Conservation (phyloP, 2,113 vertebrate genomes). For the Bungarus multicinctus region DNA sequence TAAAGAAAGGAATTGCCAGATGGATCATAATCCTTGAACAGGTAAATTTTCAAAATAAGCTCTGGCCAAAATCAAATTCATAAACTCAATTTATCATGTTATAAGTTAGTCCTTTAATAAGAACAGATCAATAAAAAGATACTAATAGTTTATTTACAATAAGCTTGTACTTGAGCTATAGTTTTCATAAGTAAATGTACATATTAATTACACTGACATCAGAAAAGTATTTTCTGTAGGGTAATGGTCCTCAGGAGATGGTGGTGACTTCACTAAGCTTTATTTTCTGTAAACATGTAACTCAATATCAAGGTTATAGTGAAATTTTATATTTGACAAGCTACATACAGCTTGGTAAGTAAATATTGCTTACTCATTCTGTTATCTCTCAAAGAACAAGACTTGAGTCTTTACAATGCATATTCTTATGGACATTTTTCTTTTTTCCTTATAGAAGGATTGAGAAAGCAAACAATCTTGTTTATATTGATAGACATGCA, state of each 20-base stretch:
- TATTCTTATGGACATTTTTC: constrained; percentile 14
- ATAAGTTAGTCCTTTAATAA: not conserved
- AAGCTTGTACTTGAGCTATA: not conserved
- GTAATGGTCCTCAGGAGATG: not conserved
- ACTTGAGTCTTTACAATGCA: not conserved
- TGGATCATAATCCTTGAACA: not conserved
- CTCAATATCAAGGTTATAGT: not conserved
- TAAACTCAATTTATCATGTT: not conserved
- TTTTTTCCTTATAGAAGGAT: constrained; percentile 72
- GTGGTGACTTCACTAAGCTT: not conserved
- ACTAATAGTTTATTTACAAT: not conserved
- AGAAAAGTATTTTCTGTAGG: not conserved
- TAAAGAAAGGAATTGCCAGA: not conserved
- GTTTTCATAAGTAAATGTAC: not conserved
- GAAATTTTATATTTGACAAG: not conserved
- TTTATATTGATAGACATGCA: constrained; percentile 71
- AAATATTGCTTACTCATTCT: not conserved
- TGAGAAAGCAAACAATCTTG: constrained; percentile 78
- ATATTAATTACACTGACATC: not conserved
- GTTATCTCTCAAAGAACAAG: not conserved
- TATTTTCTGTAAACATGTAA: not conserved
- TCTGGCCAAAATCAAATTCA: not conserved
- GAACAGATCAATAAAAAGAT: not conserved
- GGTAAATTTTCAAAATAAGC: not conserved
- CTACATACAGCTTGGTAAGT: not conserved